phyloP scores from a whole-genome alignment of 2,888 invertebrate species.

The Stenichneumon culpator region DNA sequence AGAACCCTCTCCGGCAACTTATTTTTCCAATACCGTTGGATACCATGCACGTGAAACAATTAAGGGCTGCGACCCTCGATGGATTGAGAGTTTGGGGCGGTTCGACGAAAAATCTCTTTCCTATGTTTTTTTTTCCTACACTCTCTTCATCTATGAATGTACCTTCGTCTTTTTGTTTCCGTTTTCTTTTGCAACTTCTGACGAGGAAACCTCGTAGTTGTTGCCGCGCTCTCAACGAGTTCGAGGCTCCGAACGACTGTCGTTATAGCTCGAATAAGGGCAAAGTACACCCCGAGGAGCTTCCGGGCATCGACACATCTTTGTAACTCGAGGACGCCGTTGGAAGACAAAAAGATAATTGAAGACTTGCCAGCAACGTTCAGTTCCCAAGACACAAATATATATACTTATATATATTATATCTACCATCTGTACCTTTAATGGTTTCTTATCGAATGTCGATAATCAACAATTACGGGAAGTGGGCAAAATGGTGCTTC shows the following conservation, averaged over 20 bases:
- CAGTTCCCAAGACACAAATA: background rate
- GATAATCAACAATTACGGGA: slow-evolving; percentile 29
- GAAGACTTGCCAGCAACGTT: slow-evolving; percentile 15
- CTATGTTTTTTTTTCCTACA: slow-evolving; percentile 40
- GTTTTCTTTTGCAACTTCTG: slow-evolving; percentile 51
- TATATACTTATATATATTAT: background rate
- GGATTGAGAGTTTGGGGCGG: slow-evolving; percentile 48
- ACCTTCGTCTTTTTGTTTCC: slow-evolving; percentile 36
- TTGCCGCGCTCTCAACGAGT: slow-evolving; percentile 55
- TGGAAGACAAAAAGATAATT: slow-evolving; percentile 58
- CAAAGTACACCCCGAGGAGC: slow-evolving; percentile 40
- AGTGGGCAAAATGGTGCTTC: slow-evolving; percentile 10
- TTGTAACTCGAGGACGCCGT: slow-evolving; percentile 45
- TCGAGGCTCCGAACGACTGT: slow-evolving; percentile 43
- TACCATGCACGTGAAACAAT: slow-evolving; percentile 61
- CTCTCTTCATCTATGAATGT: slow-evolving; percentile 15
- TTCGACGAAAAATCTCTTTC: slow-evolving; percentile 46
- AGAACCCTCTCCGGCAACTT: slow-evolving; percentile 26
- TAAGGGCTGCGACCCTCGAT: slow-evolving; percentile 53
- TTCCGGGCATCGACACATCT: slow-evolving; percentile 46
- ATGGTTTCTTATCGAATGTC: slow-evolving; percentile 37
- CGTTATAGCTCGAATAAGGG: slow-evolving; percentile 49
- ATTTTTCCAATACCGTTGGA: slow-evolving; percentile 47
- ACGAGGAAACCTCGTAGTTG: slow-evolving; percentile 55
- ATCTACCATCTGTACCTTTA: slow-evolving; percentile 2